A percentile compares a stretch with the other conserved stretches of the same genome.
Conservation (phyloP, 2,888 invertebrate species). For the Mactromeris polynyma region DNA sequence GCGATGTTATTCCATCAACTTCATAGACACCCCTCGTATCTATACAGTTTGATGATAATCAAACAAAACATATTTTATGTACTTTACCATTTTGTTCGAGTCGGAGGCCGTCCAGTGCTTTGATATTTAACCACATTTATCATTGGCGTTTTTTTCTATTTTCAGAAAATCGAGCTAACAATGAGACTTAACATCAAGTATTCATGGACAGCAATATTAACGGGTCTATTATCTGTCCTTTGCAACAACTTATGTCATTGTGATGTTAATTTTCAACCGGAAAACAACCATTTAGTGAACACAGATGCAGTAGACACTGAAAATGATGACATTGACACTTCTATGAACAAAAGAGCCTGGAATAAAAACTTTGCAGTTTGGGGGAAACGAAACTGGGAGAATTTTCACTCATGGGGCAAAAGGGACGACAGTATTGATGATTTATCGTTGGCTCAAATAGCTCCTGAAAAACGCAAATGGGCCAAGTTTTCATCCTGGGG, state of each 20-base stretch:
- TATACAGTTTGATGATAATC: too few relatives aligned
- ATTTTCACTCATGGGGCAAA: constrained; percentile 1
- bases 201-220: constrained; percentile 45
- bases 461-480: constrained; percentile 59
- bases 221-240: constrained; percentile 30
- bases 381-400: constrained; percentile 14
- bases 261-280: not conserved
- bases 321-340: not conserved
- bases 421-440: not conserved
- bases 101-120: too few relatives aligned
- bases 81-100: too few relatives aligned
- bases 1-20: too few relatives aligned
- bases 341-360: constrained; percentile 24
- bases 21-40: too few relatives aligned
- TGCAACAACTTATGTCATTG: constrained; percentile 34
- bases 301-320: not conserved
- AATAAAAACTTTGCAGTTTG: constrained; percentile 39
- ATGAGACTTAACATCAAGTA: constrained; percentile 57
- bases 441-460: constrained; percentile 26
- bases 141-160: not conserved
- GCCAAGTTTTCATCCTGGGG: constrained; percentile 63
- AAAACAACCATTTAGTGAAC: not conserved
- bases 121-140: not conserved
- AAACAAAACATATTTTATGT: too few relatives aligned
- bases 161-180: not conserved